Percentiles rank a stretch among this genome's conserved stretches.
Conservation (phyloP, 2,888 invertebrate species). For the Drosophila hamatofila region DNA sequence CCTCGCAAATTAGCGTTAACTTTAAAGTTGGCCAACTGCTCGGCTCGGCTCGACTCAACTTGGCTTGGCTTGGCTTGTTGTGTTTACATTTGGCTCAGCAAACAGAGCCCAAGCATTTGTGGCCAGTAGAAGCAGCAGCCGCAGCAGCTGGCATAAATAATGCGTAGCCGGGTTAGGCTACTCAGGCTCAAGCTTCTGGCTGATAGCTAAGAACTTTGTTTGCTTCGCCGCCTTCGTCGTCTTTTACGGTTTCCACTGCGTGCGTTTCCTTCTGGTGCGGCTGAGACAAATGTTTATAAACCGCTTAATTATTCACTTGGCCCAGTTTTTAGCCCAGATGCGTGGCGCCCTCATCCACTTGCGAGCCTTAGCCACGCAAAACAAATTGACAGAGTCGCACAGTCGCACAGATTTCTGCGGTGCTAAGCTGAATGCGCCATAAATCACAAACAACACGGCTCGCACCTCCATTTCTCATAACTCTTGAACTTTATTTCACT, state of each 20-base stretch:
- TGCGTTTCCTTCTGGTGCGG: conserved; percentile 31
- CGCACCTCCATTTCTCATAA: conserved; percentile 37
- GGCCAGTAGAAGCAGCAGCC: conserved; percentile 40
- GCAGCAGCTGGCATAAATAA: conserved; percentile 63
- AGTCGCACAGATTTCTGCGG: conserved; percentile 76
- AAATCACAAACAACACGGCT: conserved; percentile 58
- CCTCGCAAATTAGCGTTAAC: conserved; percentile 71
- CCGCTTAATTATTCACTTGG: conserved; percentile 82
- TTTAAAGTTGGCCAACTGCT: conserved; percentile 44
- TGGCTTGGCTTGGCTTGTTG: too few relatives aligned
- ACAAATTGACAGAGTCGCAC: conserved; percentile 77
- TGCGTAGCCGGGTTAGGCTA: conserved; percentile 46
- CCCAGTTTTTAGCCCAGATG: conserved; percentile 64
- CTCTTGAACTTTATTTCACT: conserved; percentile 14
- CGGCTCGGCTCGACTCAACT: too few relatives aligned
- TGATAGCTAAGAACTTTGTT: conserved; percentile 49
- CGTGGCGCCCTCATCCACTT: conserved; percentile 37
- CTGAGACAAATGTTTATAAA: conserved; percentile 80
- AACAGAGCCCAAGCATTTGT: conserved; percentile 30
- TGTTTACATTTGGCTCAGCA: conserved; percentile 44
- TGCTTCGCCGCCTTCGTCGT: conserved; percentile 36
- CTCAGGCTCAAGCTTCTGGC: conserved; percentile 28
- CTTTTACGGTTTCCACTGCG: conserved; percentile 2
- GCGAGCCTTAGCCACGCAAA: conserved; percentile 59
- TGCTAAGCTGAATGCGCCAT: conserved; percentile 70